These are phyloP conservation scores for Anhinga anhinga DNA, from an alignment of 2,113 vertebrate species.

Conservation along the genomic window DNA sequence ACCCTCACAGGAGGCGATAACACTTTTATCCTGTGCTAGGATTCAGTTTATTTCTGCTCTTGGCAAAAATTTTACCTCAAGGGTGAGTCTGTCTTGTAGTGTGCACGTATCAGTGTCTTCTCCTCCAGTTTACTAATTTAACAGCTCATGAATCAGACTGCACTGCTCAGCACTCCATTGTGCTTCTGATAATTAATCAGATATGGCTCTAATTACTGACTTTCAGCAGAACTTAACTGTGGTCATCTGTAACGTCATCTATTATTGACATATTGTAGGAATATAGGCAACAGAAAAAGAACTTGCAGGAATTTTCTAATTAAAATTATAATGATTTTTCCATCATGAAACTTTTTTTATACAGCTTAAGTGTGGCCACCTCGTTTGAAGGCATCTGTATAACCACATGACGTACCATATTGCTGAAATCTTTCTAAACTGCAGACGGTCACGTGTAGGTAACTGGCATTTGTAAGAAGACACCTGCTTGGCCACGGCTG, in stretches of 20 bases:
- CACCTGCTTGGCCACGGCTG: background rate
- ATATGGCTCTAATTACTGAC: constrained; percentile 54
- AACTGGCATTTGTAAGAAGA: background rate
- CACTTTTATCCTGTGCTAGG: background rate
- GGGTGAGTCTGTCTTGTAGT: background rate
- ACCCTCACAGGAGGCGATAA: background rate
- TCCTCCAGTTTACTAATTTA: constrained; percentile 56
- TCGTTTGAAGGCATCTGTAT: background rate
- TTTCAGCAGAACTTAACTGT: constrained; percentile 63
- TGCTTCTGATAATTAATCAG: constrained; percentile 70
- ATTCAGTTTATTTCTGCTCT: background rate
- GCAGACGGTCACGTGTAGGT: background rate
- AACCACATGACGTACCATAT: background rate
- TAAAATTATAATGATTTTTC: background rate
- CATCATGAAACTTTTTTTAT: background rate
- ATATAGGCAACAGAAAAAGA: background rate
- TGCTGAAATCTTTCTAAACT: background rate
- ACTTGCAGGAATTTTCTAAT: background rate
- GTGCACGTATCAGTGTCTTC: background rate
- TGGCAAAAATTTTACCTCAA: background rate
- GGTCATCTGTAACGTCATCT: constrained; percentile 5
- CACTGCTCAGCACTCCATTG: constrained; percentile 48
- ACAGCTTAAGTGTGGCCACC: background rate
- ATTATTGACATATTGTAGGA: constrained; percentile 23
- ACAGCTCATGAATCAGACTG: constrained; percentile 66